A percentile compares a stretch with the other conserved stretches of the same genome.
These are phyloP conservation scores for Calidris pugnax DNA, from an alignment of 2,113 vertebrate species.

Conservation along the genomic window DNA sequence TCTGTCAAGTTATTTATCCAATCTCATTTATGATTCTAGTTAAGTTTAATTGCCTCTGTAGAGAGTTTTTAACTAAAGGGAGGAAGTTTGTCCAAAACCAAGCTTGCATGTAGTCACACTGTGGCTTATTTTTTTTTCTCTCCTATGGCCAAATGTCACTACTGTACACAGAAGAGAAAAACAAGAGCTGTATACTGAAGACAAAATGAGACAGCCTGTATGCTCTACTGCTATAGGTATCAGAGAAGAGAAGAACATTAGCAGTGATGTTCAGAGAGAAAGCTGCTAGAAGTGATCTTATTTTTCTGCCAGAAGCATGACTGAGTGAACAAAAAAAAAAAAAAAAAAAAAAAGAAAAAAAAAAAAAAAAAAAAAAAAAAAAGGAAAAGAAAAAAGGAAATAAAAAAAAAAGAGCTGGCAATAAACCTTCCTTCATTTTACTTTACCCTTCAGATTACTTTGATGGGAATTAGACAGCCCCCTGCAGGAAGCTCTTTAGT, in stretches of 20 bases:
- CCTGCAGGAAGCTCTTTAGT: conserved; percentile 73
- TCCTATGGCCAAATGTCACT: background rate
- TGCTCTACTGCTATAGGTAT: background rate
- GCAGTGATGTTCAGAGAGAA: background rate
- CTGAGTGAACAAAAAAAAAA: background rate
- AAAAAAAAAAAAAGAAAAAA: background rate
- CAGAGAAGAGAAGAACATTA: background rate
- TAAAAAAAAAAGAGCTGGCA: conserved; percentile 34
- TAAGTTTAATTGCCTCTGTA: conserved; percentile 9
- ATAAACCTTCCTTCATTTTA: conserved; percentile 65
- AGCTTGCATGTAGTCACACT: background rate
- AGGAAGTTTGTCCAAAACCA: background rate
- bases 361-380: too few species aligned
- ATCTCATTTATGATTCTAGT: background rate
- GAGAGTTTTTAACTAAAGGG: conserved; percentile 12
- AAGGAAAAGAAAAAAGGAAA: background rate
- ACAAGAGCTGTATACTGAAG: background rate
- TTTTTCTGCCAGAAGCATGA: conserved; percentile 32
- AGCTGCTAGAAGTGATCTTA: conserved; percentile 39
- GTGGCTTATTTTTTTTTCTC: background rate
- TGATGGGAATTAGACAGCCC: conserved; percentile 76
- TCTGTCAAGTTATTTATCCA: background rate
- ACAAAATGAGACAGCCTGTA: background rate
- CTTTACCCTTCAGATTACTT: conserved; percentile 60
- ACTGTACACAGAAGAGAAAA: background rate